Evolutionary conservation across 2,797 vertebrate genomes (phyloP), one percentile per base, ranked within the genome.

Genomic region (Silurus lanzhouensis): DNA sequence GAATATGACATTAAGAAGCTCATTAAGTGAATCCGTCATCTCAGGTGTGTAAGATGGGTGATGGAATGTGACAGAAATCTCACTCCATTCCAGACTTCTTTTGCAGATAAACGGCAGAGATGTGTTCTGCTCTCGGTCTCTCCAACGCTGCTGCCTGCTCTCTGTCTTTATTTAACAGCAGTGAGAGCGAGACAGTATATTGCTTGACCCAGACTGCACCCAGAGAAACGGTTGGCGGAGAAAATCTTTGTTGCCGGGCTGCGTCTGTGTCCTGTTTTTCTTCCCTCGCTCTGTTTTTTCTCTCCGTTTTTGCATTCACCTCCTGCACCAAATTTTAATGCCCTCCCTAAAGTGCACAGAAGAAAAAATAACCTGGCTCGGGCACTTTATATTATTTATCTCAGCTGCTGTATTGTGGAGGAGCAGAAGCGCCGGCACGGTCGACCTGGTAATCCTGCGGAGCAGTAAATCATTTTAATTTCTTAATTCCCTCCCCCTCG

Each of bases 391-490:
- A 86, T 83, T 77, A 80, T 87, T 87, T 86, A 85, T 80, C 79
- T 76, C n/a, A 84, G 78, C 68, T 81, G 5, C 38, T 20, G 52
- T 78, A 82, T 85, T 87, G 85, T 83, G 63, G 31, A 77, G 68
- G 82, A 31, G 10, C 81, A 85, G 77, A 76, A 75, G 55, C 81
- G 20, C 22, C 38, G 13, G 84, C 77, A 25, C 10, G 67, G 74
- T 46, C 7, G 44, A 82, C 48, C 82, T 70, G 75, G 72, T 83
- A 80, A 89, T 87, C 85, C 85, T 81, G 77, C 82, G 55, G 87
- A 89, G 88, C 84, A 79, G 80, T 91, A 88, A 87, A 91, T 90
- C 90, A 91, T 91, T 91, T 91, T 91, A 88, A 91, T 91, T 90
- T 91, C 90, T 88, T 91, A 90, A 90, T 89, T 89, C 85, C 67